phyloP scores from a whole-genome alignment of 2,797 vertebrate species.

The Morus bassanus region DNA sequence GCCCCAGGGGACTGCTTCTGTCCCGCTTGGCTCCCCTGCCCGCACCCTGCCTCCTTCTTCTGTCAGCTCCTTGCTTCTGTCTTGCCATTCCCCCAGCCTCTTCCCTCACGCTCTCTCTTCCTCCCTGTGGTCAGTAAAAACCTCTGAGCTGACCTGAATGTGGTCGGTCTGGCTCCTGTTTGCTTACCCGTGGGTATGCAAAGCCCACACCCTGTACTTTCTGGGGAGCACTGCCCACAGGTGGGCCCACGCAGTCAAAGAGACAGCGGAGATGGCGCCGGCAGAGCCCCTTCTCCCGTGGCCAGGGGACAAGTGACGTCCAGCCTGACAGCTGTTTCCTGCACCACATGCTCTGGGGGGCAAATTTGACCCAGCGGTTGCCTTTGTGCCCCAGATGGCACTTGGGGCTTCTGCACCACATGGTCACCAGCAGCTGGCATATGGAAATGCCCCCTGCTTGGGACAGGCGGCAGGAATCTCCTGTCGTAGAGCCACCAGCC shows the following conservation, averaged over 20 bases:
- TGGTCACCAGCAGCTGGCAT: neutral
- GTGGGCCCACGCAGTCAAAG: neutral
- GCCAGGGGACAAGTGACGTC: neutral
- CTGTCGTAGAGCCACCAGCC: neutral
- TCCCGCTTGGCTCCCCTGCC: neutral
- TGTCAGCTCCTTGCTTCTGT: fast-evolving
- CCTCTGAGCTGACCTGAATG: neutral
- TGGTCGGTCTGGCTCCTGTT: fast-evolving
- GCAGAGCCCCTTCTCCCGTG: neutral
- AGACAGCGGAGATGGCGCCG: neutral
- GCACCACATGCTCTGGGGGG: neutral
- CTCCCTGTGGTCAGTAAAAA: neutral
- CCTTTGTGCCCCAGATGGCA: neutral
- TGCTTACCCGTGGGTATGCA: neutral
- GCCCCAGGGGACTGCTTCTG: fast-evolving
- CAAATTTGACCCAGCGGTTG: neutral
- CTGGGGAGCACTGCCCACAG: neutral
- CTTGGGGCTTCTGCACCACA: fast-evolving
- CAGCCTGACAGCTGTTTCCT: fast-evolving
- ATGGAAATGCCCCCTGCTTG: neutral
- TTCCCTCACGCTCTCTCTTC: neutral
- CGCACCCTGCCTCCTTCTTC: no score
- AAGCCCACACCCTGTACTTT: neutral
- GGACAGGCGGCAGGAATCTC: neutral
- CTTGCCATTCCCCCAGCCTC: neutral